Base-by-base conservation (phyloP, 2,888 invertebrate genomes). In the Teleogryllus oceanicus region DNA sequence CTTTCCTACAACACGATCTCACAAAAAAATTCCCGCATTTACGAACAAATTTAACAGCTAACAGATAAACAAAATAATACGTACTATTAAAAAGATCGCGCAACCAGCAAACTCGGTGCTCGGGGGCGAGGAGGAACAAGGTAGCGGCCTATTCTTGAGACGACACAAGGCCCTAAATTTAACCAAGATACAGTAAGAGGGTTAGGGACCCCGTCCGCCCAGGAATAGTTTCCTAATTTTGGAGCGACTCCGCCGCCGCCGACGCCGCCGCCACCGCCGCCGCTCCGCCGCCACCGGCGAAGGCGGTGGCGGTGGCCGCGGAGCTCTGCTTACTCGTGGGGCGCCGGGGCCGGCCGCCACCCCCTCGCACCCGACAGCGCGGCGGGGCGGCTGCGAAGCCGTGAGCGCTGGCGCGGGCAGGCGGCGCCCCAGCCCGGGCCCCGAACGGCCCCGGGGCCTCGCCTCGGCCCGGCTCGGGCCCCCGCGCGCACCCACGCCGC, bases 101-200 rank as follows among this genome's bases (percentile, higher is more conserved):
- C 37, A 37, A 37, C 37, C 37, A 37, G 37, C 37, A 5, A 37
- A 37, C 37, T 37, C 37, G 5, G 5, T 37, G 37, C 62, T 62
- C 13, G 62, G 16, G n/a, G 16, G n/a, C 62, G 62, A 13, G 62
- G 16, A n/a, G 13, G 16, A 62, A 62, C 62, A 62, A 62, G 62
- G 62, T 62, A 62, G 62, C 62, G 62, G n/a, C 62, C 62, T 62
- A 62, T 62, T 62, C 62, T 62, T 62, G 62, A 62, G n/a, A 62
- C 62, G 62, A 62, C 62, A 62, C 62, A 62, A 62, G 62, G 62
- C 62, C 62, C 62, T 62, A 62, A 62, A 62, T 62, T 62, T 62
- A 62, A 62, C 62, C 62, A 62, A 62, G 62, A 18, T 62, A 62
- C 62, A 62, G 62, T 62, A 62, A 62, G 62, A 62, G 62, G 62